phyloP scores from a whole-genome alignment of 2,888 invertebrate genomes.

The Lomographa bimaculata region DNA sequence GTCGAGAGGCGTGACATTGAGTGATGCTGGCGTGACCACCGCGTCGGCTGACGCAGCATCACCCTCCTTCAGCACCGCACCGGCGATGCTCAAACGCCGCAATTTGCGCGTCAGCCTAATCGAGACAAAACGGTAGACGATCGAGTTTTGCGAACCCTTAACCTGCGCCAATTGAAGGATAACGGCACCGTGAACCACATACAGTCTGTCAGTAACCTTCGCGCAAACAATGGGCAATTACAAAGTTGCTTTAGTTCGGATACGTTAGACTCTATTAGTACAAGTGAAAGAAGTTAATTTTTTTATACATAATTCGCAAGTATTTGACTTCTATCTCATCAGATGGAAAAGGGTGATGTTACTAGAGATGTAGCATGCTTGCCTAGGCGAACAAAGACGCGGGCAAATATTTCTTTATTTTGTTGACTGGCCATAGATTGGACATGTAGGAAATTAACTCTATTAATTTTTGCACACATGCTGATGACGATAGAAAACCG shows the following conservation, averaged over 20 bases:
- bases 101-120: slow-evolving; percentile 53
- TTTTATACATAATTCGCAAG: slow-evolving; percentile 3
- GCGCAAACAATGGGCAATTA: slow-evolving; percentile 23
- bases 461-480: too few species aligned
- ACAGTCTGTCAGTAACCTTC: slow-evolving; percentile 26
- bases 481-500: too few species aligned
- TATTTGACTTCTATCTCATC: slow-evolving; percentile 8
- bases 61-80: slow-evolving; percentile 27
- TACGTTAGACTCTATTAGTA: too few species aligned
- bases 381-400: too few species aligned
- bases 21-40: slow-evolving; percentile 50
- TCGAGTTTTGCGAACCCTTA: slow-evolving; percentile 44
- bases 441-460: too few species aligned
- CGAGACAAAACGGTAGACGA: slow-evolving; percentile 45
- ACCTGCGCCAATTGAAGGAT: slow-evolving; percentile 33
- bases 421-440: too few species aligned
- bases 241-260: slow-evolving; percentile 8
- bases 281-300: too few species aligned
- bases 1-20: slow-evolving; percentile 61
- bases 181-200: slow-evolving; percentile 33
- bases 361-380: too few species aligned
- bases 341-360: too few species aligned
- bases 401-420: too few species aligned
- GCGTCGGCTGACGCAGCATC: slow-evolving; percentile 25
- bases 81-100: slow-evolving; percentile 41